Base-by-base conservation (phyloP, 2,113 vertebrate species). In the Pleuronectes platessa region DNA sequence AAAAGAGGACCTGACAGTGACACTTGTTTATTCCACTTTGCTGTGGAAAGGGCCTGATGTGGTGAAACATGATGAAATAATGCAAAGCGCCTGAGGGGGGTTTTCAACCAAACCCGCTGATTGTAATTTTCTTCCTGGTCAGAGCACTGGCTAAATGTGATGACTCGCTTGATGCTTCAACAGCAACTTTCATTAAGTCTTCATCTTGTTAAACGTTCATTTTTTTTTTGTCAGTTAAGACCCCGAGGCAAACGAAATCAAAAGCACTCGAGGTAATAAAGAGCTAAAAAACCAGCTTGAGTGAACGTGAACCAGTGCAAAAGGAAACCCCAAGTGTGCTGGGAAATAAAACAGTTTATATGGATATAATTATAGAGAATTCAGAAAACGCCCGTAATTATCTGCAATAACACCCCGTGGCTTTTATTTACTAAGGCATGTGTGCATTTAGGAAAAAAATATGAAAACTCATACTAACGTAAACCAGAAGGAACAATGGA, bases 161-260 rank as follows among this genome's bases (percentile, higher is more conserved):
- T 47, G 77, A 58, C 72, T 85, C 37, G 20, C 53, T 68, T 74
- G n/a, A 51, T 74, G 84, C 76, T 79, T 81, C 72, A 79, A 81
- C 77, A 67, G 68, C 65, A 53, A 35, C 31, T 3, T 76, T 74
- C 54, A 79, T 58, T 49, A 63, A 62, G 71, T 26, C 68, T 21
- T 68, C 21, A 4, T 74, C 51, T 63, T 47, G 40, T 71, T 63
- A 71, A 74, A 74, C 64, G 18, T 17, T 37, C 12, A 2, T 9
- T 42, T 13, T 40, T 15, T 45, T 49, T 70, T 71, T 66, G 68
- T 68, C 79, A 37, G 68, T 66, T 62, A 20, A 65, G 60, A 53
- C 68, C 68, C 47, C 0, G n/a, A 64, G 61, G 77, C 68, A 56
- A 68, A 47, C 20, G 8, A 14, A 72, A 69, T 58, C 63, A 62